These are phyloP conservation scores for Hydropotes inermis DNA, from an alignment of 2,113 vertebrate genomes.

Conservation along the genomic window DNA sequence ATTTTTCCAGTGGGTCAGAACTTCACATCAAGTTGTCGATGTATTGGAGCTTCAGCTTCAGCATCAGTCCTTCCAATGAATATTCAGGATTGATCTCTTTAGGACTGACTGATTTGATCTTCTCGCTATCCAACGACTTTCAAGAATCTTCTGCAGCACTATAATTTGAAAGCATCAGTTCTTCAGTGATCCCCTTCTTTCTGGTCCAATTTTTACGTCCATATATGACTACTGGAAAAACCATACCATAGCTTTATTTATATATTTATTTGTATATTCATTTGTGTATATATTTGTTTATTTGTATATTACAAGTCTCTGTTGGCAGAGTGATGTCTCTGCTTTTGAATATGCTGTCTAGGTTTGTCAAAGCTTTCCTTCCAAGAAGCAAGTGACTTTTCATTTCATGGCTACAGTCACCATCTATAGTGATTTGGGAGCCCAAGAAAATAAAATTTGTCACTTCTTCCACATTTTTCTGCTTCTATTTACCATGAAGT, in stretches of 20 bases:
- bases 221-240: not conserved
- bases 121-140: not conserved
- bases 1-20: not conserved
- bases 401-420: not conserved
- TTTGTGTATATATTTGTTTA: too few relatives aligned
- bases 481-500: not conserved
- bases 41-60: not conserved
- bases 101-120: not conserved
- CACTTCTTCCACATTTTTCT: not conserved
- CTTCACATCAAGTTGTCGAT: not conserved
- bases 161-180: not conserved
- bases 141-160: not conserved
- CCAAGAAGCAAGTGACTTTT: not conserved
- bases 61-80: not conserved
- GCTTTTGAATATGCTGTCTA: not conserved
- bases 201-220: not conserved
- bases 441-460: not conserved
- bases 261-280: too few relatives aligned
- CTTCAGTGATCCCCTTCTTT: not conserved
- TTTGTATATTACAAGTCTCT: not conserved
- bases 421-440: not conserved
- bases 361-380: not conserved
- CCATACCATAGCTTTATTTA: not conserved
- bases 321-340: not conserved
- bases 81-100: not conserved